Percentiles rank a stretch among this genome's conserved stretches.
Evolutionary conservation across 23 tunicate species (phyloP).

Genomic region (Ascidia mentula): DNA sequence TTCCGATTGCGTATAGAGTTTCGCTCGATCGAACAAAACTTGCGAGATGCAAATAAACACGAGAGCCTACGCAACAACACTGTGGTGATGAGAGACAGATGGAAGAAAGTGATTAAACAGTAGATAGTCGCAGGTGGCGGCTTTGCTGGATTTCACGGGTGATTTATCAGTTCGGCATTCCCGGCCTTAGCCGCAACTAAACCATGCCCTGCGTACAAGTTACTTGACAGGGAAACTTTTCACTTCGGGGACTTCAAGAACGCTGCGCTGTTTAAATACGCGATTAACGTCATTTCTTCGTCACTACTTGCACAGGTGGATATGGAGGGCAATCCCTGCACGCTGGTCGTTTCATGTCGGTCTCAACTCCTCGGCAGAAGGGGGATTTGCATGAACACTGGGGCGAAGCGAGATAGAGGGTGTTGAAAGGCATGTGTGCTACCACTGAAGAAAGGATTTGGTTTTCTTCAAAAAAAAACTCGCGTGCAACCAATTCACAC

Average conservation of each 20-base stretch:
- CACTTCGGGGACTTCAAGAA: neutral
- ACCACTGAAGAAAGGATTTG: no score
- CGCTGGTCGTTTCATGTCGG: slow-evolving; percentile 6
- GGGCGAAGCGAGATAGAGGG: neutral
- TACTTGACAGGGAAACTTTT: neutral
- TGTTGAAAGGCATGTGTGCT: neutral
- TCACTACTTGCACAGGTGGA: neutral
- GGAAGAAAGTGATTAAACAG: neutral
- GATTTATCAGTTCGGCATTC: neutral
- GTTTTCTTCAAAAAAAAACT: no score
- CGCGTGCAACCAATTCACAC: no score
- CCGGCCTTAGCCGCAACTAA: no score
- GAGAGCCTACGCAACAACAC: no score
- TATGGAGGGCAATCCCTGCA: slow-evolving; percentile 4
- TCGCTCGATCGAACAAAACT: no score
- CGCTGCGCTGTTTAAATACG: neutral
- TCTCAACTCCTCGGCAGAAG: no score
- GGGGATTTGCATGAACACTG: neutral
- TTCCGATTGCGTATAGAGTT: no score
- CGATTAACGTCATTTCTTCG: slow-evolving; percentile 2
- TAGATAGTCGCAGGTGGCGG: slow-evolving; percentile 10
- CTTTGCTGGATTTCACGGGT: neutral
- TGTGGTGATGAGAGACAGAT: neutral
- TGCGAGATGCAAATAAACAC: no score
- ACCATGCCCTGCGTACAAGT: neutral